Evolutionary conservation across 1,140 invertebrate species (phyloP), one percentile per base, ranked within the genome.

Genomic region (Bilobella aurantiaca): DNA sequence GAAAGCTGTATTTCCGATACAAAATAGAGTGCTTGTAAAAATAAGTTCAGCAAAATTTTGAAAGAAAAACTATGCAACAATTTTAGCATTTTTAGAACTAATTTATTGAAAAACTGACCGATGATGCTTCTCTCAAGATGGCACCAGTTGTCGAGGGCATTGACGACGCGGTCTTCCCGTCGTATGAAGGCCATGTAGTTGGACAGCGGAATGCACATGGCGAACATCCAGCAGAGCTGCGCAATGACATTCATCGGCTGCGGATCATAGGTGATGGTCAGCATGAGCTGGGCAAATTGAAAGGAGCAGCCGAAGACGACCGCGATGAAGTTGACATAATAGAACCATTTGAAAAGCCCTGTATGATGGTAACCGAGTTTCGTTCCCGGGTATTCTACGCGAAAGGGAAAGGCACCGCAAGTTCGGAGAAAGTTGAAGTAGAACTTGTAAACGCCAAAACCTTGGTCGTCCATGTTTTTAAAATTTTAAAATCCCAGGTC

Each of bases 181-280:
- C 59, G 30, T 32, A 72, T 67, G 66, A 63, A 70, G 21, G 63
- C 34, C n/a, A 63, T 16, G 53, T 63, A 37, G 49, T 68, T 72
- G 30, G 65, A 46, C 5, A 72, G 21, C 42, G 71, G 71, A 49
- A 69, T 66, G 21, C 62, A 47, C 64, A 73, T 70, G 30, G 69
- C 64, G 57, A 73, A 73, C 66, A 70, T 69, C 71, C 71, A 73
- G 57, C 68, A 70, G 2, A 73, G 56, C 29, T 73, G 71, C 29
- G 63, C 57, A 25, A 70, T 68, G 53, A 73, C 68, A 58, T 70
- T 65, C 30, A 70, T 62, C 2, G 71, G 68, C 28, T 65, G 32
- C 2, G 67, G 67, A 23, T 65, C 69, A 49, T 68, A 73, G 14
- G 64, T 53, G 34, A 73, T 68, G 0, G 68, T 70, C 1, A 73